Base-by-base conservation (phyloP, 2,113 vertebrate genomes). In the Nibea coibor region DNA sequence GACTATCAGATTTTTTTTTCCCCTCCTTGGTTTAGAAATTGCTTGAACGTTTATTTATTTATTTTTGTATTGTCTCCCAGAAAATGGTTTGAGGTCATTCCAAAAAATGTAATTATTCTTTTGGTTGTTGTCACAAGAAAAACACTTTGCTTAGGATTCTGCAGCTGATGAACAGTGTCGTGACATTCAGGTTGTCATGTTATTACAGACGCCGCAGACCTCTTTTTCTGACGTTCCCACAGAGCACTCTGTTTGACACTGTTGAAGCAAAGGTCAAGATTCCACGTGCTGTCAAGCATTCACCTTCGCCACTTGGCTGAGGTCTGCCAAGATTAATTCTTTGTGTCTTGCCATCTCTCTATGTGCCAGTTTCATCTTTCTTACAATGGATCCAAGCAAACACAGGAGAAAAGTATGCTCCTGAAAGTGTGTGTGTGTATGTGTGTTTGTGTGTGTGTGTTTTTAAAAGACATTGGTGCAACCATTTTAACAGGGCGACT, bases 401-500 rank as follows among this genome's bases (percentile, higher is more conserved):
- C 82, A 91, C 88, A 86, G 80, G 82, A 86, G 81, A 54, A 78
- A 87, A 82, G 88, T 85, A 85, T 80, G 91, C 74, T 85, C 73
- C 59, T 63, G 56, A 70, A 72, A 71, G 58, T 81, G 78, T 76
- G 75, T 82, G 35, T 80, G 61, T 78, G 77, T 75, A 68, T 78
- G 31, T 79, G 54, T 75, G 59, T 68, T 35, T 82, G 53, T 82
- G 77, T 77, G 77, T 77, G 78, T 81, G 78, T 85, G 88, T 84
- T 91, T 96, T 87, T 91, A 94, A 93, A 90, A 84, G 90, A 88
- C 87, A 92, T 80, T 84, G 87, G 90, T 88, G 82, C 88, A 88
- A 91, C 91, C 87, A 43, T 93, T 95, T 94, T 94, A 94, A 94
- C 91, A 91, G 91, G 90, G 91, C 88, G 90, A 90, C 90, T 92